Evolutionary conservation across 2,888 invertebrate genomes (phyloP), one percentile per base, ranked within the genome.

Genomic region (Spodoptera picta): DNA sequence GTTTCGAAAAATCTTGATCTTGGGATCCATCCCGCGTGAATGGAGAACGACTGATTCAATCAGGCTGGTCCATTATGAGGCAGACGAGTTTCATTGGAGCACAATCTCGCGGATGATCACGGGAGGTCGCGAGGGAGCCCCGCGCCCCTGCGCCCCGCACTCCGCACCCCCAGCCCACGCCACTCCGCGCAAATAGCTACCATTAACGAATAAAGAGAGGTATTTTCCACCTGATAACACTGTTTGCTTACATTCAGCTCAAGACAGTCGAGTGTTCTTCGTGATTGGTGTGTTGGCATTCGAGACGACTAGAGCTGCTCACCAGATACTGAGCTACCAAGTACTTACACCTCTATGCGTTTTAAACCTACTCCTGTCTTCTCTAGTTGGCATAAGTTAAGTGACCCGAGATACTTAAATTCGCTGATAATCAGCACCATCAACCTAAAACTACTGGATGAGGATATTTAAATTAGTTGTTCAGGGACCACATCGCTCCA

Each of bases 21-120:
- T 68, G 74, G 79, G 84, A 88, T 87, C 88, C 84, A 89, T 89
- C 84, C 79, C 71, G 82, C 77, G 63, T 88, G 87, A 91, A 90
- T 88, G 84, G 88, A 83, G 83, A 78, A 84, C 84, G 80, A 83
- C 84, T 87, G 88, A 90, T 91, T 88, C 88, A 90, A 91, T 91
- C 90, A 88, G 77, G 80, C 74, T 84, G 65, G 87, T 85, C 90
- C 87, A 90, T 91, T 90, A 90, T 85, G 82, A 83, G 66, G 60
- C 80, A 81, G 87, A 84, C 85, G 87, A 86, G 87, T 80, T 86
- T 81, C 86, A 86, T 84, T 76, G 83, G 74, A 75, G 82, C 80
- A 84, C 88, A 87, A 89, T 90, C 86, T 85, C 80, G 83, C 75
- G 81, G 86, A 83, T 87, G 85, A 86, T 87, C 84, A 73, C 81